These are phyloP conservation scores for Osmoderma eremita DNA, from an alignment of 2,888 invertebrate species.

Conservation along the genomic window DNA sequence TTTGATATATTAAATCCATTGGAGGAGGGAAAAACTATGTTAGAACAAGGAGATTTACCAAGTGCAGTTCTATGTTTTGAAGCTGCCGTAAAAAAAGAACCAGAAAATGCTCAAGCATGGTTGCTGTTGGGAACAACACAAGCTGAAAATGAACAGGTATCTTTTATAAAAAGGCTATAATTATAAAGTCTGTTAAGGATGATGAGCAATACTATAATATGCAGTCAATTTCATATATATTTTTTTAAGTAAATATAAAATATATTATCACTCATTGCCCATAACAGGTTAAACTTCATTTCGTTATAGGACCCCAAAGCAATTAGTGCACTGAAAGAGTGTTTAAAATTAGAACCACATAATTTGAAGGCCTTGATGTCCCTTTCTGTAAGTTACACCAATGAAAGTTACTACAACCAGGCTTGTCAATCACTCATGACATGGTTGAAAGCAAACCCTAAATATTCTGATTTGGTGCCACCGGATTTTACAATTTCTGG, in stretches of 20 bases:
- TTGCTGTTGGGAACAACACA: conserved; percentile 89
- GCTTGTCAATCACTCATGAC: conserved; percentile 84
- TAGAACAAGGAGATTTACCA: conserved; percentile 90
- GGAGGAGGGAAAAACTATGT: conserved; percentile 83
- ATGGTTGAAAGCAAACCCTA: conserved; percentile 83
- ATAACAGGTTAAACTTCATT: not conserved
- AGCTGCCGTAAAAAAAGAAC: conserved; percentile 87
- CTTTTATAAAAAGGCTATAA: not conserved
- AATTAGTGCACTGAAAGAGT: conserved; percentile 90
- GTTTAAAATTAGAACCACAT: conserved; percentile 79
- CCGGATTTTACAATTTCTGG: conserved; percentile 65
- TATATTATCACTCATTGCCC: too few species aligned
- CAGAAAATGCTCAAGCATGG: conserved; percentile 86
- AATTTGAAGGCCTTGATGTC: conserved; percentile 89
- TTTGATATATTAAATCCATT: conserved; percentile 79
- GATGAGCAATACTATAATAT: too few species aligned
- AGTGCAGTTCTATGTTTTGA: conserved; percentile 97
- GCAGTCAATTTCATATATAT: too few species aligned
- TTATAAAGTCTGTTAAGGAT: conserved; percentile 3
- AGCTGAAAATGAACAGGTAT: conserved; percentile 94
- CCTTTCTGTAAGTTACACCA: conserved; percentile 93
- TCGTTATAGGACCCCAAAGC: conserved; percentile 80
- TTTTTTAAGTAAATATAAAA: too few species aligned
- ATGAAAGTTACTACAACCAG: conserved; percentile 92
- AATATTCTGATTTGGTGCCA: conserved; percentile 79